Evolutionary conservation across 2,797 vertebrate species (phyloP).

Genomic region (Knipowitschia caucasica): DNA sequence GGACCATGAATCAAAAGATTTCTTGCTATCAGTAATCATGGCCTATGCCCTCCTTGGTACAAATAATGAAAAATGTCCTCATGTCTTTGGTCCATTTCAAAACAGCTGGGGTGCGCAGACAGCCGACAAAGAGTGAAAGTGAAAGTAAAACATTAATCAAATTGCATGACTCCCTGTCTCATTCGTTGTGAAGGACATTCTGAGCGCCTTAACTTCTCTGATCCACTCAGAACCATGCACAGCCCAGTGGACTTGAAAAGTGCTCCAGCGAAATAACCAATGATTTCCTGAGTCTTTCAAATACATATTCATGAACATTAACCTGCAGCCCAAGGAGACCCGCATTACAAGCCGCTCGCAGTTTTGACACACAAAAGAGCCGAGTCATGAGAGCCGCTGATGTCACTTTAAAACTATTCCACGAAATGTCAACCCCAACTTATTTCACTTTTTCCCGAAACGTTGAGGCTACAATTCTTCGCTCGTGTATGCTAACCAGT

Average conservation of each 20-base stretch:
- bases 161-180: conserved; percentile 23
- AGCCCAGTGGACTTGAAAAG: conserved; percentile 40
- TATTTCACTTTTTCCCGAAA: conserved; percentile 15
- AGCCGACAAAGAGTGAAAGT: no score
- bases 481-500: conserved; percentile 43
- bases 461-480: conserved; percentile 13
- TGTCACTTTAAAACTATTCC: conserved; percentile 14
- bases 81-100: no score
- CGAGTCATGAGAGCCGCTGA: conserved; percentile 17
- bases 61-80: no score
- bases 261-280: conserved; percentile 40
- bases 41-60: no score
- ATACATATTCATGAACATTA: conserved; percentile 51
- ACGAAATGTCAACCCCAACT: conserved; percentile 17
- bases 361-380: conserved; percentile 21
- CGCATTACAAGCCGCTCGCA: conserved; percentile 26
- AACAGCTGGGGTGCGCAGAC: no score
- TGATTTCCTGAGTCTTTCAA: conserved; percentile 26
- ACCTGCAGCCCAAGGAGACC: conserved; percentile 39
- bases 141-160: no score
- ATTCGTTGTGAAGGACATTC: conserved; percentile 33
- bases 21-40: no score
- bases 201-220: conserved; percentile 27
- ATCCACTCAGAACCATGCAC: conserved; percentile 52
- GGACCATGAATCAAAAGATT: no score